Conservation (phyloP, 2,113 vertebrate genomes). For the Genyomyrus donnyi region DNA sequence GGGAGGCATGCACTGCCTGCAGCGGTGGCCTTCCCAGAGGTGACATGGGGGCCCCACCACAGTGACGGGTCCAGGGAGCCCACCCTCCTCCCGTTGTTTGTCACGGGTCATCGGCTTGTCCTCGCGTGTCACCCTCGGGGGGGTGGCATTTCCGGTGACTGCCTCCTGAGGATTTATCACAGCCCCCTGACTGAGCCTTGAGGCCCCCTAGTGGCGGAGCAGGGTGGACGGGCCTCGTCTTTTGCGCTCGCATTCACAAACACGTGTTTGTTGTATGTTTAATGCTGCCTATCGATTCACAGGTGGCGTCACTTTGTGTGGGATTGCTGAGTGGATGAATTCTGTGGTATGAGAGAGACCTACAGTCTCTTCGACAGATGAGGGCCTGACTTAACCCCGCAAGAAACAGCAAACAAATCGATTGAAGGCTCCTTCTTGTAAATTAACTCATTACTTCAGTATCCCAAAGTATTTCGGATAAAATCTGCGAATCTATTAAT, state of each 20-base stretch:
- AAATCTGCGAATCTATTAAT: not conserved
- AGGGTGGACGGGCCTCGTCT: not conserved
- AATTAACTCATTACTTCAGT: not conserved
- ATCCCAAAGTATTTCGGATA: not conserved
- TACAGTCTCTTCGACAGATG: not conserved
- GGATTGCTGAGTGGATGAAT: not conserved
- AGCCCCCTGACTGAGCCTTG: slow-evolving; percentile 51
- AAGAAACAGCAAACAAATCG: not conserved
- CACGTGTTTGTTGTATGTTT: not conserved
- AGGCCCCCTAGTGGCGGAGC: slow-evolving; percentile 32
- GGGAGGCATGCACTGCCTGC: not conserved
- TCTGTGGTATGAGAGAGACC: not conserved
- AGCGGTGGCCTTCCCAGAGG: not conserved
- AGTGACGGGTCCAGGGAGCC: slow-evolving; percentile 33
- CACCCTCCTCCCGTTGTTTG: slow-evolving; percentile 47
- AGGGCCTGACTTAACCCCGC: not conserved
- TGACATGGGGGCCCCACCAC: slow-evolving; percentile 12
- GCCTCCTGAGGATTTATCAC: slow-evolving; percentile 48
- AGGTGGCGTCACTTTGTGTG: not conserved
- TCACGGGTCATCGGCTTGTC: slow-evolving; percentile 52
- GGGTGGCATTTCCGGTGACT: slow-evolving; percentile 58
- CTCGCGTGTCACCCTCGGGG: slow-evolving; percentile 47
- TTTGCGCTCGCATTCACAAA: not conserved
- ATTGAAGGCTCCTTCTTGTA: not conserved
- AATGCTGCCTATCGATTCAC: not conserved